Conservation (phyloP, 2,888 invertebrate genomes). For the Clusia tigrina region DNA sequence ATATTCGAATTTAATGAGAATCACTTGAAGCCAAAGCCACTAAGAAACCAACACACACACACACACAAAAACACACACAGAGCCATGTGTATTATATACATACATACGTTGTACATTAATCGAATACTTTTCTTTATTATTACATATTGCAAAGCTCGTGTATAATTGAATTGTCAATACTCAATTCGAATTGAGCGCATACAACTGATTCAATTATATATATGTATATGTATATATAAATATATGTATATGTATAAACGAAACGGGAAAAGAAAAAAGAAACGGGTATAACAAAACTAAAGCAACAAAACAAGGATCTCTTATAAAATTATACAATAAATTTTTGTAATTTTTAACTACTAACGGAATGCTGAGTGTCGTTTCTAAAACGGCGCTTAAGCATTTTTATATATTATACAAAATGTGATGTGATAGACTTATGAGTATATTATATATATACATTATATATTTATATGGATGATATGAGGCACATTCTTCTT, state of each 20-base stretch:
- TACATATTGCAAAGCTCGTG: neutral
- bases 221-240: too few relatives aligned
- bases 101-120: neutral
- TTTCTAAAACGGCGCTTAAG: conserved; percentile 14
- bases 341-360: conserved; percentile 7
- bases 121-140: conserved; percentile 1
- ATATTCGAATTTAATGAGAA: conserved; percentile 28
- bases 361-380: conserved; percentile 24
- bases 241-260: conserved; percentile 1
- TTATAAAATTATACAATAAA: conserved; percentile 26
- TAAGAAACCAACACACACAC: neutral
- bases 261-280: conserved; percentile 26
- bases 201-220: conserved; percentile 1
- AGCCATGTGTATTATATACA: neutral
- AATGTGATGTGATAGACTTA: conserved; percentile 64
- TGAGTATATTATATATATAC: too few relatives aligned
- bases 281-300: conserved; percentile 6
- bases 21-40: conserved; percentile 27
- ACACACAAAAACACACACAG: neutral
- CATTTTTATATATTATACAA: conserved; percentile 52
- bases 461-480: conserved; percentile 58
- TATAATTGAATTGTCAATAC: neutral
- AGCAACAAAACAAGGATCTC: conserved; percentile 30
- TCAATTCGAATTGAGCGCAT: neutral
- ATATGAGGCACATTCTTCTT: conserved; percentile 58